phyloP scores from a whole-genome alignment of 2,888 invertebrate species.

The Eudemis profundana region DNA sequence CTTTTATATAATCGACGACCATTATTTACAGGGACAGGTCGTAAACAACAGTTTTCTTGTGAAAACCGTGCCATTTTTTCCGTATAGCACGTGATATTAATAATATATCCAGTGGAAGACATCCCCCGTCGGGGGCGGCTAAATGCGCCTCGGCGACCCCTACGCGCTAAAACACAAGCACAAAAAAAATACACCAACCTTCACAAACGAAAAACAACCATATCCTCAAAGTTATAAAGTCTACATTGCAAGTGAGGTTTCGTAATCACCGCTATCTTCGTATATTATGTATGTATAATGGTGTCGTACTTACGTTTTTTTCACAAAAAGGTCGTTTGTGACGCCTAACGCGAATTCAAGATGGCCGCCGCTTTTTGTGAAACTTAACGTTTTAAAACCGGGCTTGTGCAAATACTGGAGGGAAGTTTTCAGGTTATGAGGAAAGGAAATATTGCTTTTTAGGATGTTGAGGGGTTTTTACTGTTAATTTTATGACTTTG shows the following conservation, averaged over 20 bases:
- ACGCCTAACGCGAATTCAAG: conserved; percentile 44
- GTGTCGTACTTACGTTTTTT: conserved; percentile 42
- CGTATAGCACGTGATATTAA: conserved; percentile 38
- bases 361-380: conserved; percentile 42
- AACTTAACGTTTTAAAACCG: conserved; percentile 35
- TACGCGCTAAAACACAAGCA: conserved; percentile 40
- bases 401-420: conserved; percentile 25
- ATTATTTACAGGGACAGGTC: conserved; percentile 14
- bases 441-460: conserved; percentile 5
- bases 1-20: conserved; percentile 41
- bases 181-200: conserved; percentile 27
- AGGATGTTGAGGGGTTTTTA: not conserved
- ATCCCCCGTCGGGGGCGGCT: conserved; percentile 36
- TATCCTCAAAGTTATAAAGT: not conserved
- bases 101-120: conserved; percentile 43
- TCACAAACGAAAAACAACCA: not conserved
- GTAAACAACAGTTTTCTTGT: conserved; percentile 43
- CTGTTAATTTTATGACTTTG: not conserved
- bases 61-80: conserved; percentile 38
- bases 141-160: conserved; percentile 39
- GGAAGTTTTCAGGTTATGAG: conserved; percentile 30
- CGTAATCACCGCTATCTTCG: conserved; percentile 35
- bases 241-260: not conserved
- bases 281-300: conserved; percentile 38
- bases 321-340: conserved; percentile 44